Evolutionary conservation across 1,140 invertebrate genomes (phyloP).

Genomic region (Drosophila gunungcola): DNA sequence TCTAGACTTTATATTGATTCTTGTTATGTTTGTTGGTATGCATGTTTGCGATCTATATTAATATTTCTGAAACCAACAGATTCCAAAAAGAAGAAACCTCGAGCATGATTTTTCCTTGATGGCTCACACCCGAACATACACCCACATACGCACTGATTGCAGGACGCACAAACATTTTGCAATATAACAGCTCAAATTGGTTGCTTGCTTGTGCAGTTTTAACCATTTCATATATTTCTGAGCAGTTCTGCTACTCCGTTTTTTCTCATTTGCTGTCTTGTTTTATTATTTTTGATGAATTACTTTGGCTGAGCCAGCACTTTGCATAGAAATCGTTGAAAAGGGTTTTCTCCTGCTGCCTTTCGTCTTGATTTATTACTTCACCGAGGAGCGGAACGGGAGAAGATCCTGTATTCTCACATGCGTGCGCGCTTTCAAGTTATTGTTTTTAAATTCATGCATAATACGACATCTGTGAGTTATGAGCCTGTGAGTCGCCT

Average conservation of each 20-base stretch:
- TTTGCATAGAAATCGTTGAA: constrained; percentile 59
- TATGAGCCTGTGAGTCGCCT: constrained; percentile 50
- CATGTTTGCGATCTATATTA: neutral
- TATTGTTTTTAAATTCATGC: constrained; percentile 72
- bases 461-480: constrained; percentile 72
- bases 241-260: constrained; percentile 11
- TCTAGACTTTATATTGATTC: too few relatives aligned
- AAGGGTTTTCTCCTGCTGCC: constrained; percentile 51
- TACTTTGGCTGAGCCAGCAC: constrained; percentile 49
- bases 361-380: constrained; percentile 67
- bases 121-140: neutral
- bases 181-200: constrained; percentile 26
- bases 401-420: constrained; percentile 11
- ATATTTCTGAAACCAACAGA: constrained; percentile 14
- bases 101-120: constrained; percentile 16
- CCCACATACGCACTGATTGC: constrained; percentile 18
- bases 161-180: constrained; percentile 24
- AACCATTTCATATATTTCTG: constrained; percentile 11
- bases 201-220: constrained; percentile 35
- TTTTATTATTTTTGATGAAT: constrained; percentile 68
- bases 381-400: constrained; percentile 7
- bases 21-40: too few relatives aligned
- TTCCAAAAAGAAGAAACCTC: constrained; percentile 13
- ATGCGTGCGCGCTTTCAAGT: constrained; percentile 43
- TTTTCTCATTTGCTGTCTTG: constrained; percentile 41